These are phyloP conservation scores for Mythimna loreyi DNA, from an alignment of 2,888 invertebrate species.

Conservation along the genomic window DNA sequence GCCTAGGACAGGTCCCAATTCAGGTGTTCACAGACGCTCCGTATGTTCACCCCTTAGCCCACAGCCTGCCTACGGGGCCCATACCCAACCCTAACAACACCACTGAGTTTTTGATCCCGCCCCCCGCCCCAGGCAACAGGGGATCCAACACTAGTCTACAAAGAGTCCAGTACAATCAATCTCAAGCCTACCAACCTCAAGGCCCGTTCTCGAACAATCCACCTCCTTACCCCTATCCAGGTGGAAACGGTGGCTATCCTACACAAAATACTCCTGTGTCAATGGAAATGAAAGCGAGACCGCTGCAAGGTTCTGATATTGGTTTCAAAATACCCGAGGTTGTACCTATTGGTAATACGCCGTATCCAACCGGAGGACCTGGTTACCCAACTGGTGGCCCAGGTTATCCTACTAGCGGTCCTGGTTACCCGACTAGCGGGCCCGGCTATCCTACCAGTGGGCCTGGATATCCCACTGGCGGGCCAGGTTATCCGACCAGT, in stretches of 20 bases:
- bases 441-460: slow-evolving; percentile 23
- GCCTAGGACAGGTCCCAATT: slow-evolving; percentile 78
- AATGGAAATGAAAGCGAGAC: slow-evolving; percentile 35
- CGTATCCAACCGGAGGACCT: too few species aligned
- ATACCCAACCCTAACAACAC: slow-evolving; percentile 63
- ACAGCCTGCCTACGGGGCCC: slow-evolving; percentile 72
- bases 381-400: slow-evolving; percentile 14
- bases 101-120: slow-evolving; percentile 22
- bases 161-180: slow-evolving; percentile 19
- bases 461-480: slow-evolving; percentile 9
- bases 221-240: slow-evolving; percentile 48
- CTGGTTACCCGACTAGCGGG: slow-evolving; percentile 9
- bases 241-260: slow-evolving; percentile 20
- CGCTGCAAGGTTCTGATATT: slow-evolving; percentile 27
- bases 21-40: slow-evolving; percentile 52
- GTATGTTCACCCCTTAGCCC: slow-evolving; percentile 74
- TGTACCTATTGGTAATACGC: not conserved
- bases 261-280: slow-evolving; percentile 32
- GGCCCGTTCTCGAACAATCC: slow-evolving; percentile 26
- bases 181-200: slow-evolving; percentile 30
- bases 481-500: not conserved
- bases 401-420: slow-evolving; percentile 1
- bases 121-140: slow-evolving; percentile 9
- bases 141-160: slow-evolving; percentile 47
- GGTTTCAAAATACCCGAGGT: slow-evolving; percentile 43